Evolutionary conservation across 2,113 vertebrate species (phyloP).

Genomic region (Rostratula benghalensis): DNA sequence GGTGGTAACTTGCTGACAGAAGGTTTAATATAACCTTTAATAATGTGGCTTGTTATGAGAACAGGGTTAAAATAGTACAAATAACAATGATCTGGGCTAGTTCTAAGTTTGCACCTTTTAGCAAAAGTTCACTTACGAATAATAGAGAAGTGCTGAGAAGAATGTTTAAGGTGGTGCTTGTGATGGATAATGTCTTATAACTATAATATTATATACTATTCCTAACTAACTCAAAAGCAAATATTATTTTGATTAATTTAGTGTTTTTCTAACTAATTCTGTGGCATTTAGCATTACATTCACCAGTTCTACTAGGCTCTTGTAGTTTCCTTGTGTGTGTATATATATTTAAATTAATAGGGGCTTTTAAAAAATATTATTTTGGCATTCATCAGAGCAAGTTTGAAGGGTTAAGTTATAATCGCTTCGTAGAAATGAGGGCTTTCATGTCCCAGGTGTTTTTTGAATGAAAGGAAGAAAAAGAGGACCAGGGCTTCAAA

Average conservation of each 20-base stretch:
- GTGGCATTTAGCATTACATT: rapidly evolving
- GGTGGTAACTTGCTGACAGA: not conserved
- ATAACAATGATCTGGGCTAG: not conserved
- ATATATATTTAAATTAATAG: not conserved
- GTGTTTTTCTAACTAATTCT: not conserved
- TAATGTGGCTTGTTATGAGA: not conserved
- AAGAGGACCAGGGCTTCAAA: not conserved
- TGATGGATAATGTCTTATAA: not conserved
- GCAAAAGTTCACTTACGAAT: not conserved
- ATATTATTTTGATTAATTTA: not conserved
- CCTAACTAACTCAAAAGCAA: not conserved
- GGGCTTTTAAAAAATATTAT: not conserved
- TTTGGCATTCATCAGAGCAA: not conserved
- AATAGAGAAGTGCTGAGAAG: not conserved
- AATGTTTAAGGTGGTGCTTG: not conserved
- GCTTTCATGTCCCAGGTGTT: not conserved
- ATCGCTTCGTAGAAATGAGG: not conserved
- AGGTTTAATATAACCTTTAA: not conserved
- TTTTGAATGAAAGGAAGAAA: not conserved
- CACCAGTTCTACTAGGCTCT: not conserved
- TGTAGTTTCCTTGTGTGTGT: not conserved
- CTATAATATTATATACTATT: not conserved
- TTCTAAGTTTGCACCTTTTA: not conserved
- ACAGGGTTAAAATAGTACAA: not conserved
- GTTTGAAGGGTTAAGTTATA: not conserved